Evolutionary conservation across 2,113 vertebrate species (phyloP).

Genomic region (Addax nasomaculatus): DNA sequence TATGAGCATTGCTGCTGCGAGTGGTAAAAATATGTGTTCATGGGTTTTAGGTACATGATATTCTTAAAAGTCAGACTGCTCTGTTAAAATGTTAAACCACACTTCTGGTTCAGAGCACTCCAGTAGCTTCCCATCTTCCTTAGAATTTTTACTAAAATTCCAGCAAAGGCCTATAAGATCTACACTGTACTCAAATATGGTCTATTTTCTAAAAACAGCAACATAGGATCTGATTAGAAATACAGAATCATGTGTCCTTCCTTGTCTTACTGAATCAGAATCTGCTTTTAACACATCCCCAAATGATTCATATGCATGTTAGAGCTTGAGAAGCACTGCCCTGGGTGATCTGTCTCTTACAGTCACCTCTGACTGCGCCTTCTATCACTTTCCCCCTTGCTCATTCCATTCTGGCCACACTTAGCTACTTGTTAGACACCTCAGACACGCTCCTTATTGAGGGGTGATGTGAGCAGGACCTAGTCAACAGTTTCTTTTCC

Average conservation of each 20-base stretch:
- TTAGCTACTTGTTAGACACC: background rate
- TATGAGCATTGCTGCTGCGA: background rate
- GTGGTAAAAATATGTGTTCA: background rate
- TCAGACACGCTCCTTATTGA: background rate
- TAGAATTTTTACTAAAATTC: background rate
- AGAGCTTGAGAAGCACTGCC: background rate
- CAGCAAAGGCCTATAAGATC: background rate
- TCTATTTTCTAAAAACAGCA: background rate
- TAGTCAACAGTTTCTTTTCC: background rate
- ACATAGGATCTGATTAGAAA: background rate
- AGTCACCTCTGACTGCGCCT: background rate
- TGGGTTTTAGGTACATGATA: background rate
- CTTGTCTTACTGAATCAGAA: background rate
- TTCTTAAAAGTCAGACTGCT: background rate
- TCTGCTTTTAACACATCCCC: background rate
- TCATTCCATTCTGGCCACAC: background rate
- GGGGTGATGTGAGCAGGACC: background rate
- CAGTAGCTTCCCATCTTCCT: background rate
- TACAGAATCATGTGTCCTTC: background rate
- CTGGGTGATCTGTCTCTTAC: background rate
- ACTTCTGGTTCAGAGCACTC: background rate
- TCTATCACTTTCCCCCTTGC: background rate
- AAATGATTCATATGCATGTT: background rate
- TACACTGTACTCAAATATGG: background rate
- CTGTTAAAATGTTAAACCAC: background rate